phyloP scores from a whole-genome alignment of 2,888 invertebrate genomes.

The Cosmopolites sordidus region DNA sequence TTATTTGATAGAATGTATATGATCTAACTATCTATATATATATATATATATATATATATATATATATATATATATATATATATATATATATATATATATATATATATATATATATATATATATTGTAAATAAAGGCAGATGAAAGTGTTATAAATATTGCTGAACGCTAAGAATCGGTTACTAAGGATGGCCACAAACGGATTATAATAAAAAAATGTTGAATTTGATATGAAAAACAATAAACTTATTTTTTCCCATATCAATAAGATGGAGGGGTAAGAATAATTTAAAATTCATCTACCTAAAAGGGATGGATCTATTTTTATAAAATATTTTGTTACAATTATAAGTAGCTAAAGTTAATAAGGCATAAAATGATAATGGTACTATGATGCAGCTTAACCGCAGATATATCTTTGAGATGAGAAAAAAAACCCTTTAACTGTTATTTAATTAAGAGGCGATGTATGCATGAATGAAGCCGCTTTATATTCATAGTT shows the following conservation, averaged over 20 bases:
- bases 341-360: conserved; percentile 22
- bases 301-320: conserved; percentile 15
- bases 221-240: too few species aligned
- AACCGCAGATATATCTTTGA: conserved; percentile 18
- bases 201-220: too few species aligned
- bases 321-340: conserved; percentile 20
- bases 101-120: too few species aligned
- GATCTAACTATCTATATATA: too few species aligned
- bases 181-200: too few species aligned
- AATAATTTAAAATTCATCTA: background rate
- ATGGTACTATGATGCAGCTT: conserved; percentile 18
- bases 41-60: too few species aligned
- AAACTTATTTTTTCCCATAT: background rate
- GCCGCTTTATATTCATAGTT: conserved; percentile 23
- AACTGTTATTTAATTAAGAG: conserved; percentile 20
- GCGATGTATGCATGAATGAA: conserved; percentile 18
- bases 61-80: too few species aligned
- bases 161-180: too few species aligned
- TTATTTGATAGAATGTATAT: too few species aligned
- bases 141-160: too few species aligned
- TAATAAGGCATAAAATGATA: conserved; percentile 27
- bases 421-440: conserved; percentile 23
- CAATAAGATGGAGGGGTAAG: background rate
- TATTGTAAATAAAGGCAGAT: too few species aligned
- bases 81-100: too few species aligned